Base-by-base conservation (phyloP, 2,797 vertebrate genomes). In the Brachymystax lenok region DNA sequence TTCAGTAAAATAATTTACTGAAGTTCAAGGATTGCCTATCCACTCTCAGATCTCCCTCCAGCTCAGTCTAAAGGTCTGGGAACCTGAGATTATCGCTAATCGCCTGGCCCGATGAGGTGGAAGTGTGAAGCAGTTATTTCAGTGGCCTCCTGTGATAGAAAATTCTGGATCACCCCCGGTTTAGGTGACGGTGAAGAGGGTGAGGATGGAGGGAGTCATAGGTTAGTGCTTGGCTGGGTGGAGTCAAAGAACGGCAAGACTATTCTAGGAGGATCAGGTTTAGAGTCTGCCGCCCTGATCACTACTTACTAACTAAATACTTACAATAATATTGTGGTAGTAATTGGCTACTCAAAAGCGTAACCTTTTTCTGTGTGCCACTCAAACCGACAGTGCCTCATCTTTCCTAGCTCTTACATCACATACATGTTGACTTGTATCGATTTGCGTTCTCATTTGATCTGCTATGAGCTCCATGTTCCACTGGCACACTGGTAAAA, bases 381-480 rank as follows among this genome's bases (percentile, higher is more conserved):
- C 66, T 68, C 14, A 33, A 68, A 68, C 66, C 16, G 16, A 68
- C 69, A n/a, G 7, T 40, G 6, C 68, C 19, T 35, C 5, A 46
- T 40, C 10, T 68, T 68, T 17, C 28, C 30, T 10, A 35, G 66
- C 17, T 33, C 30, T 68, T 28, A 16, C 13, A 54, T 54, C 52
- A 35, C 33, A 35, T 59, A 59, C 63, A 66, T 21, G 21, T 71
- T 50, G 40, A 13, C 46, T 51, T 52, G 24, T 24, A 50, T 71
- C 35, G 4, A 33, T 74, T 52, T 46, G 52, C 28, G 33, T 21
- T 12, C 40, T 30, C 19, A 69, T n/a, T 12, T 72, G 27, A 72
- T 56, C 54, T 30, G 6, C 21, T 63, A 33, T 27, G 51, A 56
- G 71, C 71, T 74, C 33, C 56, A 74, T 64, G 33, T 74, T 30